Base-by-base conservation (phyloP, 2,113 vertebrate genomes). In the Jacana jacana region DNA sequence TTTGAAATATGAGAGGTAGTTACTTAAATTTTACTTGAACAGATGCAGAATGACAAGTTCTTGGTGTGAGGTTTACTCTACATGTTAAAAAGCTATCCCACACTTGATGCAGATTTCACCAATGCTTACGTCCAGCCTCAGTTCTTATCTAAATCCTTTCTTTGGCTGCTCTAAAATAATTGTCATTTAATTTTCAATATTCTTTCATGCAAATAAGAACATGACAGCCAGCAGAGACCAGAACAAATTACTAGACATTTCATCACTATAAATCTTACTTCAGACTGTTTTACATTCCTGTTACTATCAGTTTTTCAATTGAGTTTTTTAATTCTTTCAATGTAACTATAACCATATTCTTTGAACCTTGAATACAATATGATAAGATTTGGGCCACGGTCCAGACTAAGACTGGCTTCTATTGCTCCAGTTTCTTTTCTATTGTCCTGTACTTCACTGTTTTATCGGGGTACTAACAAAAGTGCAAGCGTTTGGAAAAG, bases 401-500 rank as follows among this genome's bases (percentile, higher is more conserved):
- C 40, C 64, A 81, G 60, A n/a, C 13, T 46, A 72, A 69, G 46
- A 64, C 60, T 63, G 46, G 16, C 72, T 90, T 75, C 72, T 78
- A 24, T n/a, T 77, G n/a, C 46, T 91, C 23, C 33, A 81, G 40
- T 81, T 80, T 70, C 51, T 93, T 68, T 81, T 66, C 80, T 52
- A 4, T 44, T 75, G 39, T 84, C 61, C 72, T 55, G 44, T 64
- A 72, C 33, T 73, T 77, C 61, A 52, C 39, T 37, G 42, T 77
- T 55, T 78, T 77, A 75, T n/a, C 61, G 44, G 64, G 30, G n/a
- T 66, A 60, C 55, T 48, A 90, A 66, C 15, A 81, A 55, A 81
- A 94, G 61, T 27, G 25, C 57, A 91, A 81, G 39, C 69, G 76
- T 81, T 92, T 91, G 51, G 68, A 88, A 86, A 95, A 88, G 76